phyloP scores from a whole-genome alignment of 2,888 invertebrate genomes.

The Trachelus tabidus region DNA sequence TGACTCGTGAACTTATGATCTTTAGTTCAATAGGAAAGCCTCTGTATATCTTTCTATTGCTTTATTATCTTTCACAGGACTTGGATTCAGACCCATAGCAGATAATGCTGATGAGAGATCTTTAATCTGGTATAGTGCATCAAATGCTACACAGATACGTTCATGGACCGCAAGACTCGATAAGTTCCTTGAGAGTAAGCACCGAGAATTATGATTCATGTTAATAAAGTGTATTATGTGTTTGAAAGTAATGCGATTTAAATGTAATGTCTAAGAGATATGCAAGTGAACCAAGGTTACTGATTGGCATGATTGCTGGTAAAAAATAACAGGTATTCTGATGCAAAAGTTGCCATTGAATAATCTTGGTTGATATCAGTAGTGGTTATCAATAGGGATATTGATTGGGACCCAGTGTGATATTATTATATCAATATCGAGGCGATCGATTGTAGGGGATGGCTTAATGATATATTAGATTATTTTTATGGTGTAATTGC shows the following conservation, averaged over 20 bases:
- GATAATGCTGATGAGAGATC: conserved; percentile 70
- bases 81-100: conserved; percentile 75
- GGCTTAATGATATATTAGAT: neutral
- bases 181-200: conserved; percentile 71
- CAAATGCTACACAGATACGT: conserved; percentile 67
- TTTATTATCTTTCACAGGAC: conserved; percentile 64
- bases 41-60: neutral
- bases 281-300: neutral
- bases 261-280: neutral
- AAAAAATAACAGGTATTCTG: neutral
- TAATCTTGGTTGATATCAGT: neutral
- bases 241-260: neutral
- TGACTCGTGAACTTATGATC: neutral
- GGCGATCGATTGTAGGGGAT: neutral
- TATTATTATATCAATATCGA: neutral
- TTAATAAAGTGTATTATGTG: neutral
- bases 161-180: conserved; percentile 71
- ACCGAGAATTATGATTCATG: neutral
- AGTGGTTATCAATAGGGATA: neutral
- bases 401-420: neutral
- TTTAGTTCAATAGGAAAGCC: neutral
- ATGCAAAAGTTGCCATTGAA: too few species aligned
- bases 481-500: too few species aligned
- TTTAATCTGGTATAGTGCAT: conserved; percentile 71
- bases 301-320: neutral